These are phyloP conservation scores for Ataeniobius toweri DNA, from an alignment of 2,797 vertebrate genomes.

Conservation along the genomic window DNA sequence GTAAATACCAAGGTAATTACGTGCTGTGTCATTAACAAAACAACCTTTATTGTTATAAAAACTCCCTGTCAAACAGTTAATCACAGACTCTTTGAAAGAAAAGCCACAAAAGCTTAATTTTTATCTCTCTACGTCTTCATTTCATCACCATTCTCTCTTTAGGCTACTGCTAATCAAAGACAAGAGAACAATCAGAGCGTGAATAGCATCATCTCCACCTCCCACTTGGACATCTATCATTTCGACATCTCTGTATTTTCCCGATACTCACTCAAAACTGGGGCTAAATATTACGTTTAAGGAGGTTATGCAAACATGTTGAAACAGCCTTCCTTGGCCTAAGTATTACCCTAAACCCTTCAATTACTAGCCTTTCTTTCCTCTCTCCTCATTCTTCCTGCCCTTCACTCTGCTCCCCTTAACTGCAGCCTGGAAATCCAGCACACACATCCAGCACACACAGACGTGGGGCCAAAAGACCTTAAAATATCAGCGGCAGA, in stretches of 20 bases:
- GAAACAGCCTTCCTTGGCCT: slow-evolving; percentile 79
- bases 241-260: slow-evolving; percentile 52
- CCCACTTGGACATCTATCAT: slow-evolving; percentile 54
- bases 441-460: slow-evolving; percentile 62
- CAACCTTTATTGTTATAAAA: slow-evolving; percentile 37
- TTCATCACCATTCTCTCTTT: slow-evolving; percentile 39
- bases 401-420: slow-evolving; percentile 63
- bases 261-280: slow-evolving; percentile 69
- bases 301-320: slow-evolving; percentile 82
- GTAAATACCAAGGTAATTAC: slow-evolving; percentile 45
- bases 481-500: slow-evolving; percentile 74
- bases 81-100: slow-evolving; percentile 40
- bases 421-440: slow-evolving; percentile 72
- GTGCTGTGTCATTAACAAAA: slow-evolving; percentile 46
- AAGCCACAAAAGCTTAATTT: slow-evolving; percentile 22
- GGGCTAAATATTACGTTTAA: slow-evolving; percentile 82
- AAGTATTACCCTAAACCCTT: slow-evolving; percentile 83
- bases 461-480: slow-evolving; percentile 66
- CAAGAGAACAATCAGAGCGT: slow-evolving; percentile 32
- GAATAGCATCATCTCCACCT: slow-evolving; percentile 56
- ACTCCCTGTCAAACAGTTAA: slow-evolving; percentile 44
- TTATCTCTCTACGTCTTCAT: slow-evolving; percentile 36
- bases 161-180: slow-evolving; percentile 56
- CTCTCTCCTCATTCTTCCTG: slow-evolving; percentile 74
- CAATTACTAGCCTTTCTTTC: slow-evolving; percentile 81